These are phyloP conservation scores for Chloroceryle amazona DNA, from an alignment of 2,797 vertebrate species.

Conservation along the genomic window DNA sequence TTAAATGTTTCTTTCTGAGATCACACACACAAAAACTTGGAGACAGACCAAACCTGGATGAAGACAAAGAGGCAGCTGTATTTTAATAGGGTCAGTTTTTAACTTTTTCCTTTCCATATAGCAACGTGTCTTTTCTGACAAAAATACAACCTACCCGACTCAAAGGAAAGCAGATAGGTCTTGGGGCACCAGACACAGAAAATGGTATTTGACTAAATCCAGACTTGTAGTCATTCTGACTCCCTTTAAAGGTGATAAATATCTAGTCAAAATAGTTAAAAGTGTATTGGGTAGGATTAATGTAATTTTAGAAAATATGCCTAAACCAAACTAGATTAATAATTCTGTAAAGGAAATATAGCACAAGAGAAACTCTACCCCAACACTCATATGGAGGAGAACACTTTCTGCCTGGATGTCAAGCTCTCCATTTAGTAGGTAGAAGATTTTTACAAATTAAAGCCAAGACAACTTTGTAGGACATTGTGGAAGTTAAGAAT, in stretches of 20 bases:
- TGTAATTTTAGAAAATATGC: not conserved
- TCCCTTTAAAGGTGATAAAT: not conserved
- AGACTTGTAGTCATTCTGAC: not conserved
- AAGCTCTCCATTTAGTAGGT: not conserved
- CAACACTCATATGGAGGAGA: not conserved
- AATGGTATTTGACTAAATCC: not conserved
- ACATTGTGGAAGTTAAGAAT: not conserved
- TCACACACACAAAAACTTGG: not conserved
- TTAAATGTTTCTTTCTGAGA: not conserved
- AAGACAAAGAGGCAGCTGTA: not conserved
- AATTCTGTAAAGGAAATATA: not conserved
- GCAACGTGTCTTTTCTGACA: not conserved
- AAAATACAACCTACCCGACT: not conserved
- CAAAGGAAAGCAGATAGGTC: not conserved
- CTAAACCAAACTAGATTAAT: not conserved
- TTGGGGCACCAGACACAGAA: not conserved
- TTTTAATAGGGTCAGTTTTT: not conserved
- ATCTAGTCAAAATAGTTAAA: not conserved
- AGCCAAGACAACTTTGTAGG: not conserved
- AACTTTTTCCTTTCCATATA: not conserved
- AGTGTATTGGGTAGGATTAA: not conserved
- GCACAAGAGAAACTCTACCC: not conserved
- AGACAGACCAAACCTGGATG: not conserved
- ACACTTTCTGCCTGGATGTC: not conserved
- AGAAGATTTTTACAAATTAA: not conserved